These are phyloP conservation scores for Mus pahari DNA, from an alignment of 2,113 vertebrate genomes.

Conservation along the genomic window DNA sequence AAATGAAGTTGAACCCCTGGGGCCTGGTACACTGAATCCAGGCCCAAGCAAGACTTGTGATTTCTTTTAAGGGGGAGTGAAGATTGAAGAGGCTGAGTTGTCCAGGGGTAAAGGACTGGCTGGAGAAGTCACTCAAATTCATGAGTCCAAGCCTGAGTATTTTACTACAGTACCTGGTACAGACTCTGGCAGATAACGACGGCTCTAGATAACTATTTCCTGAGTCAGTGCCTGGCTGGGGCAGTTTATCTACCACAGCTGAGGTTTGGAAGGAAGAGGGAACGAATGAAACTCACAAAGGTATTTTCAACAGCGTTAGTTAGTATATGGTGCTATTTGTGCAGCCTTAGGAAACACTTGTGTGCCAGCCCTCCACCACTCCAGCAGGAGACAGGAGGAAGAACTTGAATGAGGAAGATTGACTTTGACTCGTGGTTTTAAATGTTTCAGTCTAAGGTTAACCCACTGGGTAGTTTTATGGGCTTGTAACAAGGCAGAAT, in stretches of 20 bases:
- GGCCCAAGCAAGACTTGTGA: background rate
- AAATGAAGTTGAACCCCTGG: slow-evolving; percentile 19
- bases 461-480: background rate
- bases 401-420: background rate
- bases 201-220: background rate
- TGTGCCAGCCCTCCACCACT: background rate
- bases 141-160: background rate
- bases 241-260: background rate
- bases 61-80: background rate
- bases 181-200: background rate
- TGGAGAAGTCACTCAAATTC: background rate
- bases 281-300: background rate
- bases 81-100: background rate
- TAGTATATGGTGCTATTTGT: background rate
- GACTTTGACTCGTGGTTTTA: background rate
- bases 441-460: background rate
- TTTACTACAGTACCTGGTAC: background rate
- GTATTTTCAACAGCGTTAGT: background rate
- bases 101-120: fast-evolving
- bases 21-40: background rate
- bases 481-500: background rate
- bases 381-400: background rate
- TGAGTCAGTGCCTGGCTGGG: background rate
- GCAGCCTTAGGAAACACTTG: background rate
- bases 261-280: background rate